A percentile compares a stretch with the other conserved stretches of the same genome.
phyloP scores from a whole-genome alignment of 2,888 invertebrate species.

The Rhingia rostrata region DNA sequence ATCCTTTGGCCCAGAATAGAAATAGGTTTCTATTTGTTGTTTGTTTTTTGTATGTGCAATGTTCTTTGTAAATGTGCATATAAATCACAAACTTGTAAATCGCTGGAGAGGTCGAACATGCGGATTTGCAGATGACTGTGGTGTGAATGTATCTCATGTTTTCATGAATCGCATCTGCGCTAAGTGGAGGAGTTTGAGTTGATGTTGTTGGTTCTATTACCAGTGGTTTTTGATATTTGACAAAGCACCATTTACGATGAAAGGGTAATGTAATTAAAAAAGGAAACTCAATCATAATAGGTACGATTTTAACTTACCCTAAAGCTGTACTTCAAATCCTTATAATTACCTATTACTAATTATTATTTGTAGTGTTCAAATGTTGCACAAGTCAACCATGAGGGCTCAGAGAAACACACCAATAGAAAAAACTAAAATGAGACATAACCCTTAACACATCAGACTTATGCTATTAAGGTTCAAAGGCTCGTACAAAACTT shows the following conservation, averaged over 20 bases:
- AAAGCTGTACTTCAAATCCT: too few species aligned
- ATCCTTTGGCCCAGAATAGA: conserved; percentile 70
- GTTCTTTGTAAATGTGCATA: conserved; percentile 66
- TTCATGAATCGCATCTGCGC: conserved; percentile 29
- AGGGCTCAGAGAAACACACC: too few species aligned
- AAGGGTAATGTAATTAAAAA: too few species aligned
- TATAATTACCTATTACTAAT: too few species aligned
- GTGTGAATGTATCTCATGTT: conserved; percentile 28
- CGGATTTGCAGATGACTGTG: conserved; percentile 30
- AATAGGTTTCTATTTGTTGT: conserved; percentile 54
- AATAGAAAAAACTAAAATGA: too few species aligned
- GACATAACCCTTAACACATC: too few species aligned
- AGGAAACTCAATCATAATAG: background rate
- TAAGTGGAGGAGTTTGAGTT: conserved; percentile 22
- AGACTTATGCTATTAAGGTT: too few species aligned
- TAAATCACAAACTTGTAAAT: conserved; percentile 70
- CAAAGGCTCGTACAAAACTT: too few species aligned
- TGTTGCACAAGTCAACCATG: too few species aligned
- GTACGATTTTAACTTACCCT: too few species aligned
- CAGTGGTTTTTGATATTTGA: background rate
- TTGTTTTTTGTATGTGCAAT: conserved; percentile 47
- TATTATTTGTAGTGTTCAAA: too few species aligned
- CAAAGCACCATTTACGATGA: too few species aligned
- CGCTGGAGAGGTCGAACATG: conserved; percentile 8
- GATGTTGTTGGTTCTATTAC: background rate